These are phyloP conservation scores for Eupithecia exiguata DNA, from an alignment of 2,888 invertebrate genomes.

Conservation along the genomic window DNA sequence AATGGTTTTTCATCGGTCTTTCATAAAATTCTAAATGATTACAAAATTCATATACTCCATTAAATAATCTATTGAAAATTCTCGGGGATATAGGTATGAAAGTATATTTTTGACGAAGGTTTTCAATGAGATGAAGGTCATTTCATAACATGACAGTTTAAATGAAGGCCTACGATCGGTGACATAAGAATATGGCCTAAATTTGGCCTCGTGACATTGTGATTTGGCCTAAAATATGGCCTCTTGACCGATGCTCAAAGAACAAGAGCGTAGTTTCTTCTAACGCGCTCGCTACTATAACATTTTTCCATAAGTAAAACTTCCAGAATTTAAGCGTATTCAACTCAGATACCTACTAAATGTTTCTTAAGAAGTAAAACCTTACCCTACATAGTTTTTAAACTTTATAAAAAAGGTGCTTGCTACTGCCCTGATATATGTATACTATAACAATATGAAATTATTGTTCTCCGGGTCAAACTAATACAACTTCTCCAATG, in stretches of 20 bases:
- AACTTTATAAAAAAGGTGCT: slow-evolving; percentile 41
- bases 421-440: slow-evolving; percentile 61
- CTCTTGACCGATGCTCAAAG: background rate
- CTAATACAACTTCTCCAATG: slow-evolving; percentile 41
- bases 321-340: slow-evolving; percentile 42
- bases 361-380: slow-evolving; percentile 42
- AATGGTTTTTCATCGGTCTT: slow-evolving; percentile 39
- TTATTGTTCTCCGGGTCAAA: slow-evolving; percentile 17
- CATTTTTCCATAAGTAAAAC: slow-evolving; percentile 34
- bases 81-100: background rate
- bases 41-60: slow-evolving; percentile 26
- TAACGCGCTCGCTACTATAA: slow-evolving; percentile 11
- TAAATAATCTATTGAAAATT: slow-evolving; percentile 3
- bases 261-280: slow-evolving; percentile 2
- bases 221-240: background rate
- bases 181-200: background rate
- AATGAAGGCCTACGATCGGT: background rate
- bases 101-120: slow-evolving; percentile 15
- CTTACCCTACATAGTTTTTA: slow-evolving; percentile 43
- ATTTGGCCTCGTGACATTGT: background rate
- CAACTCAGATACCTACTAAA: slow-evolving; percentile 38
- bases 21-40: slow-evolving; percentile 58
- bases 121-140: slow-evolving; percentile 12
- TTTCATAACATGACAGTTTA: background rate
- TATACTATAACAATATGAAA: slow-evolving; percentile 54